Evolutionary conservation across 2,113 vertebrate genomes (phyloP), one percentile per base, ranked within the genome.

Genomic region (Clinocottus analis): DNA sequence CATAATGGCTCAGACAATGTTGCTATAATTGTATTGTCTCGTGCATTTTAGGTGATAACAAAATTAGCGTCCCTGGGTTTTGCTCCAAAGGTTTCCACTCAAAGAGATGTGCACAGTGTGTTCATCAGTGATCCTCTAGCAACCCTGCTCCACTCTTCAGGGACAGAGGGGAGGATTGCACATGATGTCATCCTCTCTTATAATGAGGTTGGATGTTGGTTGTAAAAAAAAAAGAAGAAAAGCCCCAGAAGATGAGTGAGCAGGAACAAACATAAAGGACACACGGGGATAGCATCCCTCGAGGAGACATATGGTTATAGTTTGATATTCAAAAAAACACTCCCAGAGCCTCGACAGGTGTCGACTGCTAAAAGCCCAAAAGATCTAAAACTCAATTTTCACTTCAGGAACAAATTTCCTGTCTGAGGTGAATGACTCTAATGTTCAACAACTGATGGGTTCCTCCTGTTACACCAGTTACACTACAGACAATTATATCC

Each of bases 251-350:
- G 78, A 70, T 9, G 58, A 29, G 47, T 70, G 53, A 21, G 53
- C 5, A 6, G 80, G 72, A 25, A 49, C 61, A 43, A 21, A 76
- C 41, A 83, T 23, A 61, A 59, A 51, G 70, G 19, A 41, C 78
- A 49, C 41, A 19, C 55, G 75, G 75, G 86, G 65, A 69, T 80
- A 72, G 4, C 8, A 14, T 68, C 75, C 77, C 67, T 47, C 67
- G 60, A 65, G 78, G 70, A 84, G 49, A 76, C 70, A 77, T 64
- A 68, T 64, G 77, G 72, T 67, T 72, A 43, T 59, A 70, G 63
- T 77, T 73, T 79, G 81, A 87, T 87, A 84, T 73, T 80, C 73
- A 76, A 64, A 84, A 9, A 43, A 87, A 89, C 76, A 86, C 63
- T 79, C 74, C 73, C 74, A 72, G 43, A 77, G 78, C 66, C 41